Evolutionary conservation across 2,888 invertebrate genomes (phyloP).

Genomic region (Phyto melanocephala): DNA sequence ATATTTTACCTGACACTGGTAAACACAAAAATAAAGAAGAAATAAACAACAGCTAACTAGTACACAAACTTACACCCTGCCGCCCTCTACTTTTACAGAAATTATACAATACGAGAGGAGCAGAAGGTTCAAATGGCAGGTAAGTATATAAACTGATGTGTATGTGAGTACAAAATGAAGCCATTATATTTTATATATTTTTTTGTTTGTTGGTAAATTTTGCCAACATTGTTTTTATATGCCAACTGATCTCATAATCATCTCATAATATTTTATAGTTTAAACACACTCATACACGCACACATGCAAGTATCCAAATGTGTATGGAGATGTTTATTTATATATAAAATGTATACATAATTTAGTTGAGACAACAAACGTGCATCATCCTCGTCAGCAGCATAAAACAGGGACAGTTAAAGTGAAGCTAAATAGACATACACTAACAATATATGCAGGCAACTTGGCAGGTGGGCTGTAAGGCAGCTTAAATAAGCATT

Average conservation of each 20-base stretch:
- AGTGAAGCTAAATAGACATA: neutral
- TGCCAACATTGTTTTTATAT: constrained; percentile 13
- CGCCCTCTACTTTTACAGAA: no score
- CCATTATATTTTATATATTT: neutral
- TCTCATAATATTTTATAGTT: neutral
- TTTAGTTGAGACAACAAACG: constrained; percentile 30
- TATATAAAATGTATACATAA: constrained; percentile 1
- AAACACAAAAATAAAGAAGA: no score
- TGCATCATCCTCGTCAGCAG: constrained; percentile 5
- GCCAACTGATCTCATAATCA: constrained; percentile 50
- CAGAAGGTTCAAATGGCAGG: no score
- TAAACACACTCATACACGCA: neutral
- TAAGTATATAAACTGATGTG: neutral
- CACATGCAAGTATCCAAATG: neutral
- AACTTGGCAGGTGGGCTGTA: neutral
- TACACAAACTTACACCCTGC: no score
- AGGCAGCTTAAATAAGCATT: neutral
- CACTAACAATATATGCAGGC: neutral
- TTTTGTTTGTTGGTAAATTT: no score
- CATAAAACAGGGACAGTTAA: neutral
- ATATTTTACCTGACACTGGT: neutral
- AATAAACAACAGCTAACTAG: no score
- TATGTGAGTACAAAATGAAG: neutral
- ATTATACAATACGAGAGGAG: no score
- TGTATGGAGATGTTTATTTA: no score